phyloP scores from a whole-genome alignment of 1,140 invertebrate genomes.

The Pseudomyrmex gracilis region DNA sequence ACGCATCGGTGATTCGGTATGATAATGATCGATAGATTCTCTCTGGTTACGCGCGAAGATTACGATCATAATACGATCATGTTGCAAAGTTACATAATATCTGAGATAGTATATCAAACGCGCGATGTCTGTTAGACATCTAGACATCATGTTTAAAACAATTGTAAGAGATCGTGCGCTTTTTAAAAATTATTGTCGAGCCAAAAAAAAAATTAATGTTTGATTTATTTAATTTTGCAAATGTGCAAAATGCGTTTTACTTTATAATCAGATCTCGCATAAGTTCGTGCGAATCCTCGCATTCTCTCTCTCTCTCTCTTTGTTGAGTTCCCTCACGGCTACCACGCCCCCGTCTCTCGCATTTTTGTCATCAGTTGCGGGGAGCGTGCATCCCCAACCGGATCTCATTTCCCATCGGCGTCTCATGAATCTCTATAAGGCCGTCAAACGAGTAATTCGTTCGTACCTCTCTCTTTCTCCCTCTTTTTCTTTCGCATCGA shows the following conservation, averaged over 20 bases:
- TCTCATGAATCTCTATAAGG: constrained; percentile 79
- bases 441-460: constrained; percentile 81
- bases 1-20: background rate
- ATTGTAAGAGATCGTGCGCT: no score
- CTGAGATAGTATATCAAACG: background rate
- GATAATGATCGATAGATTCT: background rate
- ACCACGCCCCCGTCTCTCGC: constrained; percentile 64
- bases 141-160: no score
- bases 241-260: background rate
- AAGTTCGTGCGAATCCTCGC: constrained; percentile 1
- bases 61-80: background rate
- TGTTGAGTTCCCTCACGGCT: background rate
- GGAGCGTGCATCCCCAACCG: constrained; percentile 59
- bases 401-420: constrained; percentile 71
- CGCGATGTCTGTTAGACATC: background rate
- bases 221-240: background rate
- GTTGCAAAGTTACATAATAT: constrained; percentile 12
- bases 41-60: no score
- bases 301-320: constrained; percentile 24
- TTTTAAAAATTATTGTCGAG: no score
- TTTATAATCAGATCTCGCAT: constrained; percentile 29
- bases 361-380: constrained; percentile 64
- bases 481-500: constrained; percentile 37
- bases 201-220: no score
- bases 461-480: constrained; percentile 60